These are phyloP conservation scores for Tortricodes alternella DNA, from an alignment of 2,888 invertebrate species.

Conservation along the genomic window DNA sequence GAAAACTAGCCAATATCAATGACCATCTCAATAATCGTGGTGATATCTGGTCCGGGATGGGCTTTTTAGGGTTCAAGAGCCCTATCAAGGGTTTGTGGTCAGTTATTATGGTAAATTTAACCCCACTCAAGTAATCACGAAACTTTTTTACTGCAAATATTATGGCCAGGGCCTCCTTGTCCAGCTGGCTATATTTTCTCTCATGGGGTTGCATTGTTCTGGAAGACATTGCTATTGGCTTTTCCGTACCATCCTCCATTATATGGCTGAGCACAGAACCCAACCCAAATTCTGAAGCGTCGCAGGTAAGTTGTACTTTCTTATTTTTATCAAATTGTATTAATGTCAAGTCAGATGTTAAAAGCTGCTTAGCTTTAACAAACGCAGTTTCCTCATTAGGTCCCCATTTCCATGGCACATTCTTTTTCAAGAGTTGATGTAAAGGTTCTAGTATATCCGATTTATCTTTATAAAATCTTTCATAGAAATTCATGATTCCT, in stretches of 20 bases:
- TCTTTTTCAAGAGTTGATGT: neutral
- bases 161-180: conserved; percentile 37
- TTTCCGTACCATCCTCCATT: conserved; percentile 34
- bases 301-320: conserved; percentile 19
- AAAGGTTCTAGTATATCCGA: conserved; percentile 8
- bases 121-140: conserved; percentile 26
- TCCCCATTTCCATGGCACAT: neutral
- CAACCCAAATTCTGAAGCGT: conserved; percentile 33
- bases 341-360: conserved; percentile 23
- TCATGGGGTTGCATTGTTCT: conserved; percentile 34
- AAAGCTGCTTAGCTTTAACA: conserved; percentile 15
- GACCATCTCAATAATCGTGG: conserved; percentile 22
- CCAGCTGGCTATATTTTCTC: too few species aligned
- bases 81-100: conserved; percentile 30
- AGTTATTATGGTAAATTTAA: conserved; percentile 26
- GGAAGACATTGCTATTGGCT: conserved; percentile 34
- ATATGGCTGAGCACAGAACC: conserved; percentile 33
- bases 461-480: conserved; percentile 9
- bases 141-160: conserved; percentile 34
- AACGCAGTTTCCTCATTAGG: neutral
- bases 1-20: neutral
- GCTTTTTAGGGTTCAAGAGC: conserved; percentile 22
- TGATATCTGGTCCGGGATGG: conserved; percentile 32
- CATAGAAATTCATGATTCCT: conserved; percentile 39
- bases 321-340: neutral